These are phyloP conservation scores for Hydraecia micacea DNA, from an alignment of 2,888 invertebrate species.

Conservation along the genomic window DNA sequence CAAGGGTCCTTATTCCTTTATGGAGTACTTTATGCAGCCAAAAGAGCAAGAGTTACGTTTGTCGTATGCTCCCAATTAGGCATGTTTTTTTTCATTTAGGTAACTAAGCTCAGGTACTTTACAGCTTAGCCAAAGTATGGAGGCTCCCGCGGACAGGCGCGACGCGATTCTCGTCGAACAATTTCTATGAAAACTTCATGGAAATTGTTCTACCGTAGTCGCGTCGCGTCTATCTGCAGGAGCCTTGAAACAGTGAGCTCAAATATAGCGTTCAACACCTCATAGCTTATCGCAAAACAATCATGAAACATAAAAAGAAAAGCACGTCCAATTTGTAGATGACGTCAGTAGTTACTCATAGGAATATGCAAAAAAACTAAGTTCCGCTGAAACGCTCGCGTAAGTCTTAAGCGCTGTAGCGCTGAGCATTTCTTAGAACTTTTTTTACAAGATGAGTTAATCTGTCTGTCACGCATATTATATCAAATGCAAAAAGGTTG, in stretches of 20 bases:
- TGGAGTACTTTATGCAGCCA: not conserved
- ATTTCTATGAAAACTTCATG: not conserved
- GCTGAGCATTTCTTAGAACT: conserved; percentile 29
- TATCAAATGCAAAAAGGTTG: not conserved
- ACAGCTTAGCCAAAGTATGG: not conserved
- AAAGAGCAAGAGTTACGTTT: no score
- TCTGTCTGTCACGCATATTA: conserved; percentile 17
- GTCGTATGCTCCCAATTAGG: no score
- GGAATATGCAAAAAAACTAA: conserved; percentile 43
- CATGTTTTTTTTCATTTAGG: not conserved
- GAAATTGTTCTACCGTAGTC: not conserved
- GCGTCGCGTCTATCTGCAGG: not conserved
- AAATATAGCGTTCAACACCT: conserved; percentile 3
- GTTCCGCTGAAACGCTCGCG: conserved; percentile 35
- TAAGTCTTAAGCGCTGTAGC: conserved; percentile 19
- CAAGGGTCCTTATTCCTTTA: not conserved
- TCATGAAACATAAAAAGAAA: conserved; percentile 33
- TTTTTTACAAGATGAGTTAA: conserved; percentile 37
- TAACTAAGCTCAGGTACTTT: not conserved
- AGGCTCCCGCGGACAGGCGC: not conserved
- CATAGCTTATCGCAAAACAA: conserved; percentile 29
- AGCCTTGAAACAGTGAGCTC: not conserved
- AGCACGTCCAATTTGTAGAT: conserved; percentile 22
- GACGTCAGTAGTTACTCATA: conserved; percentile 54
- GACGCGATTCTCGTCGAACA: not conserved